Evolutionary conservation across 1,140 invertebrate species (phyloP), one percentile per base, ranked within the genome.

Genomic region (Cyphomyrmex costatus): DNA sequence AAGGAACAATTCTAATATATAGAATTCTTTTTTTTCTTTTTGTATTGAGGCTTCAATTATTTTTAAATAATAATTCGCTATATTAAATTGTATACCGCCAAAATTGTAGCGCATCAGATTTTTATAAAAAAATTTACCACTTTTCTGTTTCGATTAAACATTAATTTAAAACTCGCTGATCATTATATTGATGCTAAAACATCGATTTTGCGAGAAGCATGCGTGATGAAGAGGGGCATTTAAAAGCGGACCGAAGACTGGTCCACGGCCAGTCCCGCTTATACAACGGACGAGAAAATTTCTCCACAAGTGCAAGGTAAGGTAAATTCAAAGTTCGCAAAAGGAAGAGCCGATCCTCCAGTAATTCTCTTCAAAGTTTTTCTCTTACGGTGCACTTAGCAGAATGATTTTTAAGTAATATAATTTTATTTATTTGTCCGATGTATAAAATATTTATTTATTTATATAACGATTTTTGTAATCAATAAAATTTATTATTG

Each of bases 211-310:
- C 4, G 27, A 79, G 7, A 16, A 53, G 16, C 2, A 53, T n/a
- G 21, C 19, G 58, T 24, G 56, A 86, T 27, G 58, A 65, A 86
- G 71, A 77, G 83, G 76, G 89, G 87, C 61, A 87, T 91, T 92
- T 92, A 92, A 92, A 91, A 91, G 91, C 74, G 36, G 78, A 78
- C 78, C 27, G 24, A 65, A 36, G 42, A n/a, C 70, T 70, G 80
- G 71, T 87, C 74, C 77, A 68, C 60, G 42, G 16, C 58, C 88
- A 92, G 91, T 92, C 51, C 42, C 51, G 21, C 66, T 85, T 86
- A 86, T 56, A 90, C 85, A 73, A 86, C 86, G 65, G 46, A 86
- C 68, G 60, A 90, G 85, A 49, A 78, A 71, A 90, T 91, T 89
- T 87, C 91, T 88, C 85, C 70, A 27, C 58, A 49, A 56, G 71